Evolutionary conservation across 2,113 vertebrate species (phyloP).

Genomic region (Eira barbara): DNA sequence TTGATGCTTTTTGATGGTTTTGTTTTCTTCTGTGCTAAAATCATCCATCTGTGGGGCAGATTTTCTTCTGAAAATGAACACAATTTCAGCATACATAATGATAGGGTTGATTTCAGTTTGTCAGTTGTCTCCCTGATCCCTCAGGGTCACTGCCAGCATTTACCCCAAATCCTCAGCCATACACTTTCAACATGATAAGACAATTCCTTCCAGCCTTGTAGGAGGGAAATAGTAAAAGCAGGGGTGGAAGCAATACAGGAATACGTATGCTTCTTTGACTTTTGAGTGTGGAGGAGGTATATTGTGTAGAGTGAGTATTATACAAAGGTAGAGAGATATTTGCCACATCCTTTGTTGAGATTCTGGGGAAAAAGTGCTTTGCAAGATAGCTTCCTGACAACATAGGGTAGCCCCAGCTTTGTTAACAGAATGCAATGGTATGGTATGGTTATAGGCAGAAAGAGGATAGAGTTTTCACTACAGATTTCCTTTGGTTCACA

Average conservation of each 20-base stretch:
- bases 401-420: neutral
- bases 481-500: neutral
- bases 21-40: neutral
- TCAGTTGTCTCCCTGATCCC: neutral
- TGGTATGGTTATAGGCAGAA: neutral
- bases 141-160: neutral
- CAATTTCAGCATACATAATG: neutral
- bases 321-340: neutral
- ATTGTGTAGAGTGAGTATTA: neutral
- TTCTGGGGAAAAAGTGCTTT: neutral
- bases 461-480: neutral
- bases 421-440: neutral
- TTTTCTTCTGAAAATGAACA: slow-evolving; percentile 61
- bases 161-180: neutral
- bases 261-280: neutral
- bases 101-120: neutral
- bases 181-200: neutral
- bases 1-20: neutral
- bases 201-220: neutral
- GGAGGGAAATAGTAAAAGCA: neutral
- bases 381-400: neutral
- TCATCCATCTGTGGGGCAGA: neutral
- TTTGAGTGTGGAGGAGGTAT: neutral
- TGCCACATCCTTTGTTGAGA: neutral
- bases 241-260: neutral